A percentile compares a stretch with the other conserved stretches of the same genome.
These are phyloP conservation scores for Lasioglossum zephyrum DNA, from an alignment of 2,888 invertebrate genomes.

Conservation along the genomic window DNA sequence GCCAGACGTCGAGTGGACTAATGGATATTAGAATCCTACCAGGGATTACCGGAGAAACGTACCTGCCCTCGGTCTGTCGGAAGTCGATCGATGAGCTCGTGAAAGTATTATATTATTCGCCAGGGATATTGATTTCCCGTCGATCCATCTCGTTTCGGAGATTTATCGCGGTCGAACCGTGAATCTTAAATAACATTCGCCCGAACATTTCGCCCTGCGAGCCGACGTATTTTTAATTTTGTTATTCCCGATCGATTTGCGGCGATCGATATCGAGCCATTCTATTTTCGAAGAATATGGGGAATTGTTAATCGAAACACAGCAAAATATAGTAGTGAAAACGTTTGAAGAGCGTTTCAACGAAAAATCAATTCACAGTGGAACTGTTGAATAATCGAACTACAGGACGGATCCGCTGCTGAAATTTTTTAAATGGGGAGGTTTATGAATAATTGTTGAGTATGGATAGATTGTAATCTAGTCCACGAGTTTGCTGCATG, in stretches of 20 bases:
- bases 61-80: slow-evolving; percentile 12
- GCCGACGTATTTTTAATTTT: not conserved
- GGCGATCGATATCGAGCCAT: not conserved
- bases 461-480: not conserved
- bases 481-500: no score
- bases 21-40: slow-evolving; percentile 69
- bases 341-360: no score
- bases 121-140: not conserved
- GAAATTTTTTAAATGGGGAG: not conserved
- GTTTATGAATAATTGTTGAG: not conserved
- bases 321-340: no score
- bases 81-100: slow-evolving; percentile 35
- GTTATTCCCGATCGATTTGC: not conserved
- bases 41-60: slow-evolving; percentile 50
- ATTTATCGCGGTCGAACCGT: slow-evolving; percentile 2
- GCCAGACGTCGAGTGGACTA: slow-evolving; percentile 67
- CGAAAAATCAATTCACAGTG: not conserved
- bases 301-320: no score
- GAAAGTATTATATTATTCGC: slow-evolving; percentile 13
- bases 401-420: not conserved
- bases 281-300: not conserved
- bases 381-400: not conserved
- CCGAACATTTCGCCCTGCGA: not conserved
- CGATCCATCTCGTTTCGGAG: not conserved
- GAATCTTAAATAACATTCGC: slow-evolving; percentile 2